Evolutionary conservation across 2,888 invertebrate species (phyloP).

Genomic region (Hypomecis punctinalis): DNA sequence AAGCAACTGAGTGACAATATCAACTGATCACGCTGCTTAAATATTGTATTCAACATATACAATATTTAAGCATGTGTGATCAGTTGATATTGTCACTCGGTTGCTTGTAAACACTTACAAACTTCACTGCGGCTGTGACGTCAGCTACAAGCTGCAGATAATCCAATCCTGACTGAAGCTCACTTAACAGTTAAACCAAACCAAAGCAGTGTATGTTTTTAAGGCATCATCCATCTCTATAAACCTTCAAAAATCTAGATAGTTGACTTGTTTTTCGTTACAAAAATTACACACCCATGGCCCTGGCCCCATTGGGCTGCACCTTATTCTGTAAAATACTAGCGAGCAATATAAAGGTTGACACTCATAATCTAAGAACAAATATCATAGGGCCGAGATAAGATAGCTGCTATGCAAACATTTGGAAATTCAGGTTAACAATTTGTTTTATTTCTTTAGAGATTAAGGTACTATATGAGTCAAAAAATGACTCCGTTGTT

Average conservation of each 20-base stretch:
- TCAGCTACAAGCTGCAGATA: no score
- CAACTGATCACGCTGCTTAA: no score
- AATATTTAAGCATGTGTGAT: no score
- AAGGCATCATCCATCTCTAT: conserved; percentile 13
- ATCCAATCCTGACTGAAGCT: no score
- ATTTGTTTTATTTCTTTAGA: conserved; percentile 38
- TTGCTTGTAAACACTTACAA: no score
- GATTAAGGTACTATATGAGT: conserved; percentile 16
- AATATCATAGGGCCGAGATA: conserved; percentile 75
- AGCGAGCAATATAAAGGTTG: conserved; percentile 61
- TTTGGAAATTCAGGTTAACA: conserved; percentile 64
- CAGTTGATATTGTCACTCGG: no score
- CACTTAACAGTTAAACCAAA: no score
- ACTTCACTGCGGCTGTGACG: no score
- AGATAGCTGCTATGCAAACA: conserved; percentile 63
- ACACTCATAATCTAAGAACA: conserved; percentile 71
- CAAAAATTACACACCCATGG: conserved; percentile 42
- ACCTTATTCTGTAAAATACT: conserved; percentile 46
- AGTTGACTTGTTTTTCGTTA: conserved; percentile 4
- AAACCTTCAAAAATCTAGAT: conserved; percentile 22
- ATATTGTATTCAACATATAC: no score
- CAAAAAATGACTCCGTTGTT: not conserved
- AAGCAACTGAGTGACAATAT: no score
- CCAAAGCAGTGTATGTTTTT: not conserved
- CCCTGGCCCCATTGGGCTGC: conserved; percentile 68